phyloP scores from a whole-genome alignment of 2,797 vertebrate genomes.

The Nasua narica region DNA sequence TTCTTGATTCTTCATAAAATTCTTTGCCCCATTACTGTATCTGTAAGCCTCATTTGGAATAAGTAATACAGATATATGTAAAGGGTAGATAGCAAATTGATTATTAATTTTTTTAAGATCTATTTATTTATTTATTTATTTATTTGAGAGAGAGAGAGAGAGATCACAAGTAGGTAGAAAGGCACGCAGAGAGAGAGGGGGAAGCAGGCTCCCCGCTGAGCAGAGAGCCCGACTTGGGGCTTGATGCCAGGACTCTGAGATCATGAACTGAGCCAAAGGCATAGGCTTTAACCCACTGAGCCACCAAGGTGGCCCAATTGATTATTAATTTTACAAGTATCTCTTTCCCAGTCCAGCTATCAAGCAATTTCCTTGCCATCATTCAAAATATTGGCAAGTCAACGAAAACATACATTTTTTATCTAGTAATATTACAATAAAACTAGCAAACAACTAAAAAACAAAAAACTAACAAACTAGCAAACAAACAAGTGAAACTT shows the following conservation, averaged over 20 bases:
- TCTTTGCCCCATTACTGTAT: not conserved
- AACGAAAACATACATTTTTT: not conserved
- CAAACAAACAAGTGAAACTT: not conserved
- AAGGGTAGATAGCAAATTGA: not conserved
- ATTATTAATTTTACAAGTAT: not conserved
- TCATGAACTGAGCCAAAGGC: too few species aligned
- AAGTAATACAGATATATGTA: not conserved
- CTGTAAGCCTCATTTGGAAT: not conserved
- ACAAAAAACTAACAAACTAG: not conserved
- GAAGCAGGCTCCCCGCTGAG: too few species aligned
- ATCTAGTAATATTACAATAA: not conserved
- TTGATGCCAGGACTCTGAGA: too few species aligned
- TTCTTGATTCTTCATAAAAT: not conserved
- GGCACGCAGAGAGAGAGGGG: too few species aligned
- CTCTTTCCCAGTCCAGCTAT: not conserved
- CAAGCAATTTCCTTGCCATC: not conserved
- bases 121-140: too few species aligned
- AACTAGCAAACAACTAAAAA: not conserved
- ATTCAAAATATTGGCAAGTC: not conserved
- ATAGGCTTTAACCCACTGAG: too few species aligned
- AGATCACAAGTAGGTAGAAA: too few species aligned
- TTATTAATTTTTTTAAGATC: not conserved
- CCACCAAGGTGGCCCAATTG: not conserved
- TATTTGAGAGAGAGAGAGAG: too few species aligned
- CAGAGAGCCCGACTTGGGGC: too few species aligned